Percentiles rank a stretch among this genome's conserved stretches.
These are phyloP conservation scores for Falco berigora DNA, from an alignment of 2,797 vertebrate species.

Conservation along the genomic window DNA sequence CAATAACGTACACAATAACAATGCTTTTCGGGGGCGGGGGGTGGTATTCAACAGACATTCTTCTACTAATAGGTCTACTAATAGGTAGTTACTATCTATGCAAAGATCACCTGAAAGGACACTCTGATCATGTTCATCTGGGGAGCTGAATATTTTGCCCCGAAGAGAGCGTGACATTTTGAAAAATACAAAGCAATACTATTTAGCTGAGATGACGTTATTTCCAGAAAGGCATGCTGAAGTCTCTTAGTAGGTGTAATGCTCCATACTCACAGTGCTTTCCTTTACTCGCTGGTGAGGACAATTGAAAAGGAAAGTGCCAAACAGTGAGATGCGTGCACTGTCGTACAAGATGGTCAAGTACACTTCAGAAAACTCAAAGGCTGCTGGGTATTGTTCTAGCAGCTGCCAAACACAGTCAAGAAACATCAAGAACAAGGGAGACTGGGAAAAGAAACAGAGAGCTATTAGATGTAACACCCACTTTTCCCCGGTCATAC, in stretches of 20 bases:
- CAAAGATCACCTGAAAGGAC: neutral
- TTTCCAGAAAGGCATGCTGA: neutral
- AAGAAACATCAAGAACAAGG: slow-evolving; percentile 91
- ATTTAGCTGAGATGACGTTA: neutral
- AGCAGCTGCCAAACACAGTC: slow-evolving; percentile 96
- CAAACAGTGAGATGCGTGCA: slow-evolving; percentile 88
- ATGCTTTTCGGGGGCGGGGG: neutral
- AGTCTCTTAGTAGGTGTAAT: neutral
- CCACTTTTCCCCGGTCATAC: neutral
- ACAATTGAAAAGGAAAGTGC: slow-evolving; percentile 95
- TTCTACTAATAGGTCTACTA: neutral
- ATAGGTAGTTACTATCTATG: neutral
- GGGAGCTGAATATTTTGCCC: neutral
- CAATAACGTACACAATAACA: neutral
- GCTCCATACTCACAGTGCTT: slow-evolving; percentile 79
- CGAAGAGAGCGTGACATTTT: neutral
- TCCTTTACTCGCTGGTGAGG: slow-evolving; percentile 85
- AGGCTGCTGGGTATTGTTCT: slow-evolving; percentile 90
- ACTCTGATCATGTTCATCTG: neutral
- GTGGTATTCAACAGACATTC: neutral
- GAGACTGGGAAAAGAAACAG: slow-evolving; percentile 75
- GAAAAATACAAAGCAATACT: neutral
- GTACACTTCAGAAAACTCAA: slow-evolving; percentile 93
- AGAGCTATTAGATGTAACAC: neutral
- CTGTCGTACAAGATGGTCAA: slow-evolving; percentile 88